Evolutionary conservation across 2,797 vertebrate genomes (phyloP).

Genomic region (Pteronotus mesoamericanus): DNA sequence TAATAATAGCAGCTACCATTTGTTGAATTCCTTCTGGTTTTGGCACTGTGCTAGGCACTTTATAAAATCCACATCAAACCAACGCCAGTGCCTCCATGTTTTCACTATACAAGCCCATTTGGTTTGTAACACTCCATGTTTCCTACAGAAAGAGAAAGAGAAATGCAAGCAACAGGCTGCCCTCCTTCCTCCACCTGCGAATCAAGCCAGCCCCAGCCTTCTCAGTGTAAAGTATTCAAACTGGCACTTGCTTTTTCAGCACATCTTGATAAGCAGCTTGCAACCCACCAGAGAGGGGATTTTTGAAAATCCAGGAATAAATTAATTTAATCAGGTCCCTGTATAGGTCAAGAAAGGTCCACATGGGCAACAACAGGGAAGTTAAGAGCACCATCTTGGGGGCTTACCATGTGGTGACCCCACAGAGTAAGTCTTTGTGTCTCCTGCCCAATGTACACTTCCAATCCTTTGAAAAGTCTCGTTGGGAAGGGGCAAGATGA

Average conservation of each 20-base stretch:
- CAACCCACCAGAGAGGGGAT: not conserved
- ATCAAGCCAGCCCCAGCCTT: not conserved
- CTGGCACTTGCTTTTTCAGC: not conserved
- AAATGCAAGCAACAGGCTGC: not conserved
- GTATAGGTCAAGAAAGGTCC: not conserved
- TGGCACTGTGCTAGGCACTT: not conserved
- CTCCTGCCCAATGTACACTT: not conserved
- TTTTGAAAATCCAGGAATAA: slow-evolving; percentile 41
- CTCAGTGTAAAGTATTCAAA: slow-evolving; percentile 24
- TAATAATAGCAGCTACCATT: not conserved
- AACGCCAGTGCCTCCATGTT: not conserved
- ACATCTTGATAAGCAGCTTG: slow-evolving; percentile 42
- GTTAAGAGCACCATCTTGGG: not conserved
- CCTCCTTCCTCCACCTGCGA: not conserved
- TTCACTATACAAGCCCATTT: not conserved
- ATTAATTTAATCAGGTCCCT: slow-evolving; percentile 33
- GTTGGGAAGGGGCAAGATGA: not conserved
- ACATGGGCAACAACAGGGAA: not conserved
- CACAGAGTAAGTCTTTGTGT: not conserved
- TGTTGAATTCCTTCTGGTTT: not conserved
- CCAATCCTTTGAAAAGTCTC: not conserved
- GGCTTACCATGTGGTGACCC: not conserved
- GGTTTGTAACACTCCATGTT: not conserved
- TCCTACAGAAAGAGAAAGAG: not conserved
- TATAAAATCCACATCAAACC: not conserved